These are phyloP conservation scores for Pionites leucogaster DNA, from an alignment of 2,113 vertebrate species.

Conservation along the genomic window DNA sequence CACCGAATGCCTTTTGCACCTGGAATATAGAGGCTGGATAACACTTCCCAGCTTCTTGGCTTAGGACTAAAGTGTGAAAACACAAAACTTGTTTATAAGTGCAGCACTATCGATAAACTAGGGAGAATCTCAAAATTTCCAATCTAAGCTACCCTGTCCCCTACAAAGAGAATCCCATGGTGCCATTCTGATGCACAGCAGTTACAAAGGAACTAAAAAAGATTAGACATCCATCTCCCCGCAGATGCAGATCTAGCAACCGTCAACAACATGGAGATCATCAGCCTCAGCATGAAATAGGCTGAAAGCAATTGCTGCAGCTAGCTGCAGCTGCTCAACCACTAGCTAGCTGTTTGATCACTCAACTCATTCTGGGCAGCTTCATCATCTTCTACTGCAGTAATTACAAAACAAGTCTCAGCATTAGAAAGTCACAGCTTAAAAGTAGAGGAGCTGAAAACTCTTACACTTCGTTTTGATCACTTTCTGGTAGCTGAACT, in stretches of 20 bases:
- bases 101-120: neutral
- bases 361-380: neutral
- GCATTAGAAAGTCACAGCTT: neutral
- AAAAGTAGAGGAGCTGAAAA: neutral
- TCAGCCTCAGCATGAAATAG: neutral
- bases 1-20: neutral
- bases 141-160: neutral
- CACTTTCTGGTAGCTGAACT: constrained; percentile 73
- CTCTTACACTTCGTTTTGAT: constrained; percentile 85
- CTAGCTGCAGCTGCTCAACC: neutral
- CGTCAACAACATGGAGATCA: neutral
- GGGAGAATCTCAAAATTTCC: neutral
- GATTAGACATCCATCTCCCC: neutral
- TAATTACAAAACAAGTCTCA: neutral
- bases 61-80: neutral
- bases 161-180: neutral
- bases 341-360: neutral
- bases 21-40: neutral
- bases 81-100: neutral
- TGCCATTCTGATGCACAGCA: neutral
- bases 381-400: neutral
- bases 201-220: neutral
- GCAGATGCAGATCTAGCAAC: neutral
- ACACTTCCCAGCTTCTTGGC: neutral
- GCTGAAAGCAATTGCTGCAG: neutral